phyloP scores from a whole-genome alignment of 2,888 invertebrate species.

The Mechanitis mazaeus region DNA sequence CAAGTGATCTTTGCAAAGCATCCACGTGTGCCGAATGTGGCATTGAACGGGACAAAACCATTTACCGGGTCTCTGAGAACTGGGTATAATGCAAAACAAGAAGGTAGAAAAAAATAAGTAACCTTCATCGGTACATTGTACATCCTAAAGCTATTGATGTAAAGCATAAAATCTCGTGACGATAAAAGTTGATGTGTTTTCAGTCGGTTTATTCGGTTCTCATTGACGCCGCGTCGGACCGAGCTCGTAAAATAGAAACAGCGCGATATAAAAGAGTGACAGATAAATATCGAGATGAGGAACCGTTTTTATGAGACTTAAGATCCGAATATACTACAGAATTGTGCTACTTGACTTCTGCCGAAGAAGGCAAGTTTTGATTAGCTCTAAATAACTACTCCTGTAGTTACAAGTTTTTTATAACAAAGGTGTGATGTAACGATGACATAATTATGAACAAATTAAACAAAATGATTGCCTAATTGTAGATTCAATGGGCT shows the following conservation, averaged over 20 bases:
- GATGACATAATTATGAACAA: too few species aligned
- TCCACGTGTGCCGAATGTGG: conserved; percentile 70
- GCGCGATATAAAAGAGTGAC: conserved; percentile 61
- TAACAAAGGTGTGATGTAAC: too few species aligned
- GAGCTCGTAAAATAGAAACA: conserved; percentile 69
- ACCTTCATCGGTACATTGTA: conserved; percentile 16
- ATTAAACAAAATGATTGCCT: background rate
- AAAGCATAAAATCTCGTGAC: conserved; percentile 39
- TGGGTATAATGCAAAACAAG: conserved; percentile 56
- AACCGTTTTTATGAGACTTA: conserved; percentile 46
- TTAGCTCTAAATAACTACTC: conserved; percentile 5
- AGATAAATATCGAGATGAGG: conserved; percentile 69
- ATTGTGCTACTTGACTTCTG: background rate
- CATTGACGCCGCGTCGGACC: conserved; percentile 58
- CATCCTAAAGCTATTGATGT: conserved; percentile 29
- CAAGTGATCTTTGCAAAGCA: conserved; percentile 37
- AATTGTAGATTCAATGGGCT: background rate
- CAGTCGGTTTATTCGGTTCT: conserved; percentile 43
- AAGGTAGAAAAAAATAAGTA: conserved; percentile 34
- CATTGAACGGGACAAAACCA: conserved; percentile 58
- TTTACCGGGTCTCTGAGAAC: conserved; percentile 55
- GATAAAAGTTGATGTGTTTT: conserved; percentile 38
- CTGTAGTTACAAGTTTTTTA: too few species aligned
- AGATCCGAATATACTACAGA: conserved; percentile 18
- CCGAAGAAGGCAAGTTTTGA: conserved; percentile 10